Evolutionary conservation across 2,888 invertebrate species (phyloP), one percentile per base, ranked within the genome.

Genomic region (Netelia virgata): DNA sequence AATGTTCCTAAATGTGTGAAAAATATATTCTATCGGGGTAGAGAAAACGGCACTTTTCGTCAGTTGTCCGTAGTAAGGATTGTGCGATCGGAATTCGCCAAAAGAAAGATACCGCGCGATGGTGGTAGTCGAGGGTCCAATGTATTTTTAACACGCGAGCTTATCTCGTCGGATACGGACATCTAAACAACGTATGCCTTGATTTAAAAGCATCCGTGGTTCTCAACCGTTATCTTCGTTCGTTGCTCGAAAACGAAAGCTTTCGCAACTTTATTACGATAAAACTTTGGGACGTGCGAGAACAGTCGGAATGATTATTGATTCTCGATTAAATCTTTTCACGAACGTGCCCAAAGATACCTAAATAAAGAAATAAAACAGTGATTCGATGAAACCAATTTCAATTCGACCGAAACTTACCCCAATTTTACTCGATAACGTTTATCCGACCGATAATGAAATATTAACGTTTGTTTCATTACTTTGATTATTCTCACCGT

Each of bases 91-190:
- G 63, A 16, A 53, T 50, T 9, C 14, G 61, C 41, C 1, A 28
- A 36, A 28, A 47, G 61, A n/a, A 69, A 18, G 16, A 63, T 63
- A 36, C 23, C 20, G 14, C 36, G 14, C 20, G 36, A 41, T 28
- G 61, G 20, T 41, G 43, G 50, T 47, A 14, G 11, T 47, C 10
- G 47, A 47, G 47, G 20, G 18, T 16, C 5, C 18, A 43, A 41
- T 83, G 73, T 83, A 83, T 79, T 83, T 83, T 79, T 83, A 79
- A 83, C 83, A 61, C 41, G 53, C 20, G 70, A n/a, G 79, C 74
- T 68, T 74, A 68, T 79, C 79, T 59, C 23, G 20, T 66, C 68
- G 41, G 16, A 64, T 20, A 73, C 74, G 79, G 53, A 68, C 61
- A 36, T 43, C 72, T 43, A 66, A 83, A 70, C 70, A 55, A 69